Base-by-base conservation (phyloP, 2,113 vertebrate species). In the Mastomys natalensis region DNA sequence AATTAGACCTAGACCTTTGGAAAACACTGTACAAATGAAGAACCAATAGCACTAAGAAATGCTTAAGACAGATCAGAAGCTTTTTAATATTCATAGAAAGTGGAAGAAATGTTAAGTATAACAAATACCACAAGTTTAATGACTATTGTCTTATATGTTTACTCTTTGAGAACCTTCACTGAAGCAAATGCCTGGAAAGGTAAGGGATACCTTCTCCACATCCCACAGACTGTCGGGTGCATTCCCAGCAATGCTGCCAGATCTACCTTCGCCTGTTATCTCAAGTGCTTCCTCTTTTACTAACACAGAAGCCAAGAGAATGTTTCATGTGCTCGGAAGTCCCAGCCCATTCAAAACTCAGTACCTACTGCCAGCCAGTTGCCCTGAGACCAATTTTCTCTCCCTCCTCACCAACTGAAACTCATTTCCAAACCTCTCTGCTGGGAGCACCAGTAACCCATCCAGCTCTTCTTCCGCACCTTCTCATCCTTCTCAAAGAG, bases 1-100 rank as follows among this genome's bases (percentile, higher is more conserved):
- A 60, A 29, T 80, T 66, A 77, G 64, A 94, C 15, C 80, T 82
- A 77, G 64, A 94, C 17, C 80, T 82, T 92, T 62, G n/a, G 51
- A 92, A 95, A 13, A 48, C 24, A n/a, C 22, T n/a, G 17, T 53
- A 26, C 31, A 45, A n/a, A 40, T 1, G 2, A n/a, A 24, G 13
- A 40, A 31, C 34, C 43, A 15, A 40, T 4, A 19, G 9, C 17
- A 22, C 8, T 16, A 1, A 74, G 73, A n/a, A 96, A 37, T 4
- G 2, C 22, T 68, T 34, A 45, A 40, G 48, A 17, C 7, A 15
- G 21, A 74, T 4, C 4, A 37, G 37, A 3, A 1, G 0, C 31
- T 64, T 40, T 21, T 84, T 37, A 66, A 29, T 62, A 45, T 73
- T 10, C 90, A 19, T 11, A 40, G 53, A 51, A 43, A 24, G 4